These are phyloP conservation scores for Diadophis punctatus DNA, from an alignment of 2,113 vertebrate species.

Conservation along the genomic window DNA sequence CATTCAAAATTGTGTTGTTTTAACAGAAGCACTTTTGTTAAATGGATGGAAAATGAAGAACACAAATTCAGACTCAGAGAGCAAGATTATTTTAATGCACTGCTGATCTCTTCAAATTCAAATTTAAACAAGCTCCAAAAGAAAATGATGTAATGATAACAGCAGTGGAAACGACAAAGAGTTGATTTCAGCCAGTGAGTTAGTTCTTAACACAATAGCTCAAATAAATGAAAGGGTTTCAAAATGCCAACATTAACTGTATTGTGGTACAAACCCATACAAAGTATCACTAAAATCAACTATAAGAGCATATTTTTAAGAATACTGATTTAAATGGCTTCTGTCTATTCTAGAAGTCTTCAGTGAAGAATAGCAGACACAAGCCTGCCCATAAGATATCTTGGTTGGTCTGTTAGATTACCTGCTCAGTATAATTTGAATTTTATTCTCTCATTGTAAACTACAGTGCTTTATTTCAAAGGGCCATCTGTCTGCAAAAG, in stretches of 20 bases:
- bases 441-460: neutral
- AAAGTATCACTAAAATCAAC: neutral
- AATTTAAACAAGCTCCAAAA: neutral
- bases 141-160: neutral
- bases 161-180: neutral
- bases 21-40: constrained; percentile 3
- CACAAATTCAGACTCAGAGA: neutral
- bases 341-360: neutral
- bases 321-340: neutral
- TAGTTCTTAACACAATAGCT: neutral
- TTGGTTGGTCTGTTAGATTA: neutral
- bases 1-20: constrained; percentile 15
- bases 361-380: neutral
- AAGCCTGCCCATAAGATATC: neutral
- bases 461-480: neutral
- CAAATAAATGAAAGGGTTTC: neutral
- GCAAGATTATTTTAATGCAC: neutral
- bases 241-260: neutral
- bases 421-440: neutral
- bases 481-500: neutral
- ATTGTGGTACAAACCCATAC: neutral
- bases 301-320: neutral
- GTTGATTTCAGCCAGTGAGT: neutral
- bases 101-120: neutral
- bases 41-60: constrained; percentile 1